Evolutionary conservation across 2,113 vertebrate species (phyloP), one percentile per base, ranked within the genome.

Genomic region (Mobula birostris): DNA sequence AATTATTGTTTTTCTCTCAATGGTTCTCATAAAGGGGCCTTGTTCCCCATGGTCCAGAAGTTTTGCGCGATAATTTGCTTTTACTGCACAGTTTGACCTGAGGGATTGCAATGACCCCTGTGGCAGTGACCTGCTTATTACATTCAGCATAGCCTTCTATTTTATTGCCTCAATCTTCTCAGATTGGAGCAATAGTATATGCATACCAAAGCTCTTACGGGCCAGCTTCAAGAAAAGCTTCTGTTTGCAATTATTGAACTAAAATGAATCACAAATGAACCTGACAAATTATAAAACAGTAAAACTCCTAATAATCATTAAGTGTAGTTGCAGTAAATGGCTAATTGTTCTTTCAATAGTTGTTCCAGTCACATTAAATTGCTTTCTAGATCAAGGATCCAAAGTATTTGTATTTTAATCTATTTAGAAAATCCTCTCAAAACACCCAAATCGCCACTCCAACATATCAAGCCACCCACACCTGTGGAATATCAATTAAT

Each of bases 21-120:
- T 48, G 19, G 21, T 58, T 61, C 82, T 85, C 56, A 27, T 12
- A 58, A 85, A 58, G 82, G 8, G 36, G 40, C 80, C 21, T 85
- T 85, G 82, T 85, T 85, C 82, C 56, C 82, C 2, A 85, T 58
- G 24, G 56, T 85, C 56, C 24, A 85, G 48, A 85, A 58, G 8
- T 56, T 85, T 61, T 61, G 82, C 58, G 82, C 56, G 56, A 58
- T 61, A 85, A 85, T 85, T 85, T 85, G 82, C 82, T 85, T 85
- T 79, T 79, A 79, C n/a, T 36, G 77, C 77, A 36, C 32, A 36
- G 48, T 85, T 48, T 58, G 56, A 85, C 82, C 82, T 61, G 82
- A 85, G 82, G 82, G 82, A 27, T 85, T 85, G 5, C 82, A 85
- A 61, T 85, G 48, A 61, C 48, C 82, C 56, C 4, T 24, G 9